phyloP scores from a whole-genome alignment of 2,888 invertebrate species.

The Sipha maydis region DNA sequence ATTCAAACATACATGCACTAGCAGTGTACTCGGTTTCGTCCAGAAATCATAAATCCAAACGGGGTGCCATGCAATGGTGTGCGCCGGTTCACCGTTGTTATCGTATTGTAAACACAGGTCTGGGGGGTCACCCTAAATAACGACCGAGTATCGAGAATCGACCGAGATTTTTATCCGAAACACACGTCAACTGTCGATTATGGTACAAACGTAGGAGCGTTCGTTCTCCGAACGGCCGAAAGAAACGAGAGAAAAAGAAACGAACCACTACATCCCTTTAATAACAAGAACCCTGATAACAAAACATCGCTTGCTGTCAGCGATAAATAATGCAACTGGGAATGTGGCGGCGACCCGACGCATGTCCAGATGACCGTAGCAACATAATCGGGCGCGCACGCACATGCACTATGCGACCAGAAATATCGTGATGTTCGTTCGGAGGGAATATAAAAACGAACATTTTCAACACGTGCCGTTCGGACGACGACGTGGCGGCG shows the following conservation, averaged over 20 bases:
- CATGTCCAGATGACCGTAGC: not conserved
- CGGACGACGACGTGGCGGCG: not conserved
- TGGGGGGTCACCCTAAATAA: slow-evolving; percentile 38
- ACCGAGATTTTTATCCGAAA: slow-evolving; percentile 60
- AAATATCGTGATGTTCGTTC: slow-evolving; percentile 17
- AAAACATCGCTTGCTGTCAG: slow-evolving; percentile 8
- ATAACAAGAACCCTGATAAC: slow-evolving; percentile 20
- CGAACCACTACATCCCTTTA: not conserved
- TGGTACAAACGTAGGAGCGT: not conserved
- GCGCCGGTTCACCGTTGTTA: slow-evolving; percentile 47
- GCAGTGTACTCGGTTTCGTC: slow-evolving; percentile 42
- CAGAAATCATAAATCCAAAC: slow-evolving; percentile 45
- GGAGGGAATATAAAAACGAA: not conserved
- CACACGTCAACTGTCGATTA: slow-evolving; percentile 30
- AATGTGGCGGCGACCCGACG: not conserved
- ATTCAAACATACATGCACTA: not conserved
- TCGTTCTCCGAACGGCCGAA: not conserved
- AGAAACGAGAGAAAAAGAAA: not conserved
- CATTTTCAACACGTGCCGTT: slow-evolving; percentile 41
- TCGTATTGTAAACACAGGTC: slow-evolving; percentile 57
- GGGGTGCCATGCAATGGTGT: slow-evolving; percentile 27
- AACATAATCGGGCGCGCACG: not conserved
- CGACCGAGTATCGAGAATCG: slow-evolving; percentile 36
- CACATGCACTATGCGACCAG: slow-evolving; percentile 10
- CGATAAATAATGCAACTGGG: slow-evolving; percentile 13